Conservation (phyloP, 2,888 invertebrate genomes). For the Melangyna quadrimaculata region DNA sequence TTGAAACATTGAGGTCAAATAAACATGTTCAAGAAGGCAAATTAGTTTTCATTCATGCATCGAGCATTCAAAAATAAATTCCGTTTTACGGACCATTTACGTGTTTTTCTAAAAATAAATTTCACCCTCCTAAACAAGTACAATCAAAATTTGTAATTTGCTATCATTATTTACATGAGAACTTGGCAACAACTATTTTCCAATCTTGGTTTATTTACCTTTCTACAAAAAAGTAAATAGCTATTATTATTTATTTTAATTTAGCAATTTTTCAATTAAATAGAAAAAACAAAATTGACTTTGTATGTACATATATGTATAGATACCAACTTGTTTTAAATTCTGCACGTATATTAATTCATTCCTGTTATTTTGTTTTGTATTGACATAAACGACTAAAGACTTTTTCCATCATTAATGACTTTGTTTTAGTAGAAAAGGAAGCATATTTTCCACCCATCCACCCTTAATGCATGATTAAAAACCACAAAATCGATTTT, state of each 20-base stretch:
- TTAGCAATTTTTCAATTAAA: neutral
- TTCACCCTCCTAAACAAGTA: neutral
- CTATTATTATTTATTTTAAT: neutral
- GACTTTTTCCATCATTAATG: slow-evolving; percentile 8
- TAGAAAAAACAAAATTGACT: neutral
- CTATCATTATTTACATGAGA: neutral
- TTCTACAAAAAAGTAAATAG: neutral
- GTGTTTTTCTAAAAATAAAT: neutral
- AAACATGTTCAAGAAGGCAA: no score
- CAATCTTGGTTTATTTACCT: neutral
- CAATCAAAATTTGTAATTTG: neutral
- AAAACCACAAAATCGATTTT: slow-evolving; percentile 36
- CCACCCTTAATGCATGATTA: slow-evolving; percentile 18
- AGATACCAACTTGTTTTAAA: neutral
- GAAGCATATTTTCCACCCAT: neutral
- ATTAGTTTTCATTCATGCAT: no score
- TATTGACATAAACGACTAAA: slow-evolving; percentile 16
- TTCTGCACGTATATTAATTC: slow-evolving; percentile 2
- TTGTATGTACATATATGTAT: no score
- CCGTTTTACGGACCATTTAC: no score
- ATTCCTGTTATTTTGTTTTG: neutral
- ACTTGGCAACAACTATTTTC: neutral
- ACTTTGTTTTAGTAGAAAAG: neutral
- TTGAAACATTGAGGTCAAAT: no score
- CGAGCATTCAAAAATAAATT: no score